A percentile compares a stretch with the other conserved stretches of the same genome.
Conservation (phyloP, 2,797 vertebrate species). For the Lithobates sylvaticus region DNA sequence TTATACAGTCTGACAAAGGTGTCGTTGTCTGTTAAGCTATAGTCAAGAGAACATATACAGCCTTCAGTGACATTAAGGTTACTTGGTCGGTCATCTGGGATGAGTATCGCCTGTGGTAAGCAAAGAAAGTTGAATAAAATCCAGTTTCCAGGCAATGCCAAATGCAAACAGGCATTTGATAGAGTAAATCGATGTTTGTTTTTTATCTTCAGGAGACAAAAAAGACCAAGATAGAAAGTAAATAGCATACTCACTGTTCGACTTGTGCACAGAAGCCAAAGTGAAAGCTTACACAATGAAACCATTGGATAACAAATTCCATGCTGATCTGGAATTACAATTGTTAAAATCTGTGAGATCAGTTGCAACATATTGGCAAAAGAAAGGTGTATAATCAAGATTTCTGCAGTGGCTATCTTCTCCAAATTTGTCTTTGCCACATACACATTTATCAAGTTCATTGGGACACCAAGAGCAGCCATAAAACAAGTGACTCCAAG, state of each 20-base stretch:
- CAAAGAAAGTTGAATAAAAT: not conserved
- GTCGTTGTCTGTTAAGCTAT: slow-evolving; percentile 16
- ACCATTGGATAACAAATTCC: slow-evolving; percentile 34
- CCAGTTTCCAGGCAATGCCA: slow-evolving; percentile 1
- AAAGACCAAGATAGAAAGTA: slow-evolving; percentile 36
- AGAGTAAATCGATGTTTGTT: not conserved
- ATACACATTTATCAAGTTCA: slow-evolving; percentile 4
- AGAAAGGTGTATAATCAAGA: slow-evolving; percentile 27
- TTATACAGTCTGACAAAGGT: not conserved
- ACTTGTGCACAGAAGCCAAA: not conserved
- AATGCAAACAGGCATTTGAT: not conserved
- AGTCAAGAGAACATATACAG: slow-evolving; percentile 6
- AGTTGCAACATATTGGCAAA: slow-evolving; percentile 29
- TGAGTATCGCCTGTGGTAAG: not conserved
- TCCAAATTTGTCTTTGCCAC: not conserved
- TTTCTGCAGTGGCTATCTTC: slow-evolving; percentile 13
- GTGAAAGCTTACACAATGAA: slow-evolving; percentile 8
- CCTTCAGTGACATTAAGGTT: not conserved
- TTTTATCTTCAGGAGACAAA: slow-evolving; percentile 32
- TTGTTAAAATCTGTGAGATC: slow-evolving; percentile 1
- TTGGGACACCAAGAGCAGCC: not conserved
- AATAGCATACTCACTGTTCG: slow-evolving; percentile 28
- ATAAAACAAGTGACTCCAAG: slow-evolving; percentile 16
- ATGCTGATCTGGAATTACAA: slow-evolving; percentile 28
- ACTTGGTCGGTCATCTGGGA: not conserved